phyloP scores from a whole-genome alignment of 2,797 vertebrate genomes.

The Luscinia megarhynchos region DNA sequence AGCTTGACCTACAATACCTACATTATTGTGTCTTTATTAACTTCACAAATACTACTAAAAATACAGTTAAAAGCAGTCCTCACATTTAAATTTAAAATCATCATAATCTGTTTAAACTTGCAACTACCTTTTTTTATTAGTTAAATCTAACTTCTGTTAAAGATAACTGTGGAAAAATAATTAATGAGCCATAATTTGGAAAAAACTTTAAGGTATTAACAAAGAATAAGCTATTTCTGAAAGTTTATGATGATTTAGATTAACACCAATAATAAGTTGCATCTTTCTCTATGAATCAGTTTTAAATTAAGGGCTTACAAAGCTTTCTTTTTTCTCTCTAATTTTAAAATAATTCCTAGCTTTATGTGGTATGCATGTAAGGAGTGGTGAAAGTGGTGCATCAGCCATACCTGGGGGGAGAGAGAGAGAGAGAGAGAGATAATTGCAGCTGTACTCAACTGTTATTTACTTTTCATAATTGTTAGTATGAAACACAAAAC shows the following conservation, averaged over 20 bases:
- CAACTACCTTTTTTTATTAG: neutral
- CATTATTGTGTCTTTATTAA: neutral
- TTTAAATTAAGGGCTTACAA: slow-evolving; percentile 41
- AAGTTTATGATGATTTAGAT: neutral
- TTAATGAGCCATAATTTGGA: neutral
- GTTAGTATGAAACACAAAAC: neutral
- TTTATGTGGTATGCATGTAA: slow-evolving; percentile 90
- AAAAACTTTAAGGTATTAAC: neutral
- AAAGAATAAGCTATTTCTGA: neutral
- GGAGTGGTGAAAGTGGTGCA: slow-evolving; percentile 88
- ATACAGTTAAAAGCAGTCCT: neutral
- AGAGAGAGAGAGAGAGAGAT: neutral
- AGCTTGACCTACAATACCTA: neutral
- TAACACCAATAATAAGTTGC: neutral
- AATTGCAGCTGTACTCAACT: neutral
- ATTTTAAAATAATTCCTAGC: slow-evolving; percentile 92
- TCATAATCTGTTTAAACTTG: neutral
- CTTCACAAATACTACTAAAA: neutral
- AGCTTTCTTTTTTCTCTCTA: slow-evolving; percentile 82
- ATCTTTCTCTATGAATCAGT: neutral
- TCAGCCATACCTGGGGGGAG: slow-evolving; percentile 87
- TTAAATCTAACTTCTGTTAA: neutral
- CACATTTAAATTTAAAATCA: neutral
- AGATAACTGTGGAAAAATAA: neutral
- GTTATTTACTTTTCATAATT: neutral